Evolutionary conservation across 2,888 invertebrate genomes (phyloP).

Genomic region (Papilio gigon): DNA sequence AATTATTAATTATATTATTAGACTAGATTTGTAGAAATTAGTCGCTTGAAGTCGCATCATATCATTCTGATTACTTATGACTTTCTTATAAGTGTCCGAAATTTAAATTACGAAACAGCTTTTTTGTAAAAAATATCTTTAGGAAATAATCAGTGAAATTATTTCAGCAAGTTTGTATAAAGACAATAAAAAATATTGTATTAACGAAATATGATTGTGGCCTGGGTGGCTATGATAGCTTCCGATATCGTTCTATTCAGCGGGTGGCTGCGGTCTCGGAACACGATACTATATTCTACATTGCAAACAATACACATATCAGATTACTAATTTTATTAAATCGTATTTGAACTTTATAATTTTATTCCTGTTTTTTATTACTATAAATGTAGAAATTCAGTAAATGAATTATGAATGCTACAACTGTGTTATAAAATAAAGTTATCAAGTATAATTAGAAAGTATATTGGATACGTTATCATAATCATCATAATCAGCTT

Average conservation of each 20-base stretch:
- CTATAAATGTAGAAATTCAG: neutral
- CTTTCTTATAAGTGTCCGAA: too few relatives aligned
- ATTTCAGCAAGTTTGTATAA: neutral
- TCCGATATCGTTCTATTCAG: constrained; percentile 24
- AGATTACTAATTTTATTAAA: neutral
- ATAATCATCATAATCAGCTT: too few relatives aligned
- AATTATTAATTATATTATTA: neutral
- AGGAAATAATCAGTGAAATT: neutral
- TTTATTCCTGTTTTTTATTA: neutral
- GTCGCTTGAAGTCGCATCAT: too few relatives aligned
- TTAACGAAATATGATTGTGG: constrained; percentile 29
- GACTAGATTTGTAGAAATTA: too few relatives aligned
- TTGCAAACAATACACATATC: neutral
- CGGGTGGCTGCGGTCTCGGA: constrained; percentile 23
- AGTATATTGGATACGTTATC: too few relatives aligned
- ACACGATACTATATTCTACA: constrained; percentile 16
- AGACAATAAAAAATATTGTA: neutral
- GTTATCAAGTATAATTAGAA: too few relatives aligned
- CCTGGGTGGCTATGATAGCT: neutral
- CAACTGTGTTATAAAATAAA: too few relatives aligned
- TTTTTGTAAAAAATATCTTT: neutral
- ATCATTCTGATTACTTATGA: too few relatives aligned
- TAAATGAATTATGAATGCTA: too few relatives aligned
- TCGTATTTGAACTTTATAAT: neutral
- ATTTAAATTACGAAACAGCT: too few relatives aligned